Evolutionary conservation across 2,113 vertebrate genomes (phyloP).

Genomic region (Phyllostomus hastatus): DNA sequence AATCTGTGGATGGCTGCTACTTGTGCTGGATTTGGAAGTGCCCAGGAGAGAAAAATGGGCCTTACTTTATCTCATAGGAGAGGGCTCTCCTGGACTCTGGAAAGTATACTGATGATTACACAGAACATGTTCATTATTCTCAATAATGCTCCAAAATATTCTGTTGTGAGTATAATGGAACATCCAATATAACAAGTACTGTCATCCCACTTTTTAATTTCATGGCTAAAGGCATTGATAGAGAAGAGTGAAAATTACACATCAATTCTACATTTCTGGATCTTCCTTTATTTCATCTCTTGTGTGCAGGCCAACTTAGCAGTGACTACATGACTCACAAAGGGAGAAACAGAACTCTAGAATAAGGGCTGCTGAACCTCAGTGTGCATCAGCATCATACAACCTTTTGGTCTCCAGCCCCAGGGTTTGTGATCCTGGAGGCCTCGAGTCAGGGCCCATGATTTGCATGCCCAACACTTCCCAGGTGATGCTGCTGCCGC

Average conservation of each 20-base stretch:
- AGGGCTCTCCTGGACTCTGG: background rate
- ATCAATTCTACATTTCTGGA: background rate
- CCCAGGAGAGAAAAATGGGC: background rate
- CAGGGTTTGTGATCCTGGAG: background rate
- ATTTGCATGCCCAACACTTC: background rate
- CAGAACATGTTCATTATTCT: background rate
- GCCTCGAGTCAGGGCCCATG: background rate
- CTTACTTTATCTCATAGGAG: background rate
- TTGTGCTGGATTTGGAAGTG: background rate
- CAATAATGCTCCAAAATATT: background rate
- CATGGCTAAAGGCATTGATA: background rate
- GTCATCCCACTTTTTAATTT: background rate
- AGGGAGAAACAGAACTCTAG: background rate
- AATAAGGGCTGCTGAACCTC: background rate
- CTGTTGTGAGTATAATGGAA: background rate
- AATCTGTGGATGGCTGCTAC: background rate
- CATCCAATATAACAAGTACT: background rate
- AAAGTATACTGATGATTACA: background rate
- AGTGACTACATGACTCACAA: background rate
- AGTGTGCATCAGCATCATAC: background rate
- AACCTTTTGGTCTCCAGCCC: background rate
- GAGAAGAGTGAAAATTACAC: background rate
- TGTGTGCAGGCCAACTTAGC: background rate
- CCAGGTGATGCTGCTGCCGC: too few species aligned
- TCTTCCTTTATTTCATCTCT: background rate